Evolutionary conservation across 2,888 invertebrate genomes (phyloP).

Genomic region (Drosophila anomalata): DNA sequence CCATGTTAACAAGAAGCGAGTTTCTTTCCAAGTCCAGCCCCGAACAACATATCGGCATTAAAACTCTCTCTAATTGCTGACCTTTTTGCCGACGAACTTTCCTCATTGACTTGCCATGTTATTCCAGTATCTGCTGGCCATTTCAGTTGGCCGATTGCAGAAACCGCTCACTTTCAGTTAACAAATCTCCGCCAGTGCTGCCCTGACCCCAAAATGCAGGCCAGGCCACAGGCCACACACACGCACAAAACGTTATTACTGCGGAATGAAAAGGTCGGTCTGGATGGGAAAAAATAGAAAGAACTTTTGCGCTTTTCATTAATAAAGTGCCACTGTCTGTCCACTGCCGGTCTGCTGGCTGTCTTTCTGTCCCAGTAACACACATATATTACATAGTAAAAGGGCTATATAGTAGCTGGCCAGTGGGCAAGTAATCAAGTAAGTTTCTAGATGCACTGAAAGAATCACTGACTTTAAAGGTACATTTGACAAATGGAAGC

Average conservation of each 20-base stretch:
- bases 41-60: background rate
- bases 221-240: conserved; percentile 59
- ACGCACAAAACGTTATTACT: conserved; percentile 20
- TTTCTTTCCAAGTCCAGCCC: background rate
- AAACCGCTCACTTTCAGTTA: conserved; percentile 49
- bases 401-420: conserved; percentile 19
- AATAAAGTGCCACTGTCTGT: conserved; percentile 64
- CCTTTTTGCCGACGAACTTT: conserved; percentile 35
- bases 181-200: conserved; percentile 30
- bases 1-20: conserved; percentile 16
- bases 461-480: background rate
- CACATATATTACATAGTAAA: conserved; percentile 60
- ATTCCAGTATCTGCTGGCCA: conserved; percentile 26
- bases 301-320: conserved; percentile 72
- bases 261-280: conserved; percentile 17
- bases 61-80: conserved; percentile 32
- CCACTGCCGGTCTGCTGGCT: conserved; percentile 7
- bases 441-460: conserved; percentile 21
- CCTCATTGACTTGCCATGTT: conserved; percentile 17
- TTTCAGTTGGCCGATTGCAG: conserved; percentile 47
- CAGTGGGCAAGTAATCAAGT: conserved; percentile 32
- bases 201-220: conserved; percentile 54
- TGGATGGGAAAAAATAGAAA: conserved; percentile 29
- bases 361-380: conserved; percentile 58
- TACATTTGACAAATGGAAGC: background rate